Evolutionary conservation across 2,888 invertebrate genomes (phyloP), one percentile per base, ranked within the genome.

Genomic region (Uropetala carovei): DNA sequence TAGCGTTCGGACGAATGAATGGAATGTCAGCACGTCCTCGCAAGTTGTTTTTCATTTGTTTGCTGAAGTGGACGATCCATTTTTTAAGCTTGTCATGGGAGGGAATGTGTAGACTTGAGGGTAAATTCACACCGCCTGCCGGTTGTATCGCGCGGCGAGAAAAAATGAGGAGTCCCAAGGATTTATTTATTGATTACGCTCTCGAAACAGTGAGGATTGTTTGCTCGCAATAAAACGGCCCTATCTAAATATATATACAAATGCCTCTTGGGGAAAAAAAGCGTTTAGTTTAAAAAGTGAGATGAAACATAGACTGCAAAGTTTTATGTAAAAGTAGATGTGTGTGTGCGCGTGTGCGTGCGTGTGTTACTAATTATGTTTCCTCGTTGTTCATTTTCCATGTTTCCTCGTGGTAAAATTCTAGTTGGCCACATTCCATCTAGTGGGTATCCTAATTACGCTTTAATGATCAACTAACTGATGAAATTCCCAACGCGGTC

Each of bases 21-120:
- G 56, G 64, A 89, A 89, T 68, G 64, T 89, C 89, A 89, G 11
- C 68, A 68, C 30, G 9, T n/a, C 30, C 86, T 30, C 59, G 16
- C 64, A 68, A n/a, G 30, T 60, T 30, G 68, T 27, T 68, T 83
- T 43, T 89, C n/a, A 89, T 89, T 86, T 86, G n/a, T 68, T 43
- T 89, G 60, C 16, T 43, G 89, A 43, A 59, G 86, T 86, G 60
- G 18, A 89, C n/a, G 43, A 68, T 58, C 64, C 30, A 86, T 86
- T 30, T 60, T 57, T 83, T 83, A 56, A 83, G 83, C 56, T 86
- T 86, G 60, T 64, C 89, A 64, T 13, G 89, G 30, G 43, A 68
- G 16, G 64, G 43, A 18, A 56, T 56, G 64, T 43, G 64, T 43
- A 43, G 16, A 89, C 64, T 89, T 89, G 89, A 89, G 64, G 18